phyloP scores from a whole-genome alignment of 1,140 invertebrate genomes.

The Ericerus pela region DNA sequence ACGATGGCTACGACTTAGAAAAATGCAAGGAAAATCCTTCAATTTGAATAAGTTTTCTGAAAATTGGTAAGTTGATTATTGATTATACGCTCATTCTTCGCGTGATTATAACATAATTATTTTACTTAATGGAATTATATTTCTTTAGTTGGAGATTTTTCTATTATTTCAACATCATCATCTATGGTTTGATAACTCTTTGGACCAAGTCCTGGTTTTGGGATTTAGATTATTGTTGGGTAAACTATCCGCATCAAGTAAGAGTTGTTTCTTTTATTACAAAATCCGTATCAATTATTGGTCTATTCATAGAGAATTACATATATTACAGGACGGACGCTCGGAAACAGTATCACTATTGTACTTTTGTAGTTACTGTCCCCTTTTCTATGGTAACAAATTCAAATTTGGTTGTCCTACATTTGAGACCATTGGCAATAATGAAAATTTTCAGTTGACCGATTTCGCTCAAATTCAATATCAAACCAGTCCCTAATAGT shows the following conservation, averaged over 20 bases:
- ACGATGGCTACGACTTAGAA: slow-evolving; percentile 70
- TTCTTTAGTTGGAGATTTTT: slow-evolving; percentile 62
- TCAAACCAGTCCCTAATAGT: no score
- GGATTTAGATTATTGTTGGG: slow-evolving; percentile 83
- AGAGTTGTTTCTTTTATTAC: background rate
- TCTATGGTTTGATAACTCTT: slow-evolving; percentile 63
- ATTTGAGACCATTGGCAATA: no score
- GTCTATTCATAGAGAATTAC: background rate
- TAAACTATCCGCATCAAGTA: slow-evolving; percentile 54
- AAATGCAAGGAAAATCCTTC: slow-evolving; percentile 68
- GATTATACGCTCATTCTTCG: no score
- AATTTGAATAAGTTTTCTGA: slow-evolving; percentile 82
- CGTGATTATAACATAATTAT: no score
- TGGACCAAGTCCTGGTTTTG: slow-evolving; percentile 92
- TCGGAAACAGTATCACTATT: background rate
- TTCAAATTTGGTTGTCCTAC: no score
- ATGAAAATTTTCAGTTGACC: no score
- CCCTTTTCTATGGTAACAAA: no score
- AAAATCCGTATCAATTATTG: background rate
- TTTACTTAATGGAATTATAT: no score
- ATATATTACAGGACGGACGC: background rate
- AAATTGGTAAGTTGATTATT: slow-evolving; percentile 48
- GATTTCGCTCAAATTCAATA: no score
- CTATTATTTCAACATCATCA: slow-evolving; percentile 72
- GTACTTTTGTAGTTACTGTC: no score